These are phyloP conservation scores for Ectemnius continuus DNA, from an alignment of 2,888 invertebrate species.

Conservation along the genomic window DNA sequence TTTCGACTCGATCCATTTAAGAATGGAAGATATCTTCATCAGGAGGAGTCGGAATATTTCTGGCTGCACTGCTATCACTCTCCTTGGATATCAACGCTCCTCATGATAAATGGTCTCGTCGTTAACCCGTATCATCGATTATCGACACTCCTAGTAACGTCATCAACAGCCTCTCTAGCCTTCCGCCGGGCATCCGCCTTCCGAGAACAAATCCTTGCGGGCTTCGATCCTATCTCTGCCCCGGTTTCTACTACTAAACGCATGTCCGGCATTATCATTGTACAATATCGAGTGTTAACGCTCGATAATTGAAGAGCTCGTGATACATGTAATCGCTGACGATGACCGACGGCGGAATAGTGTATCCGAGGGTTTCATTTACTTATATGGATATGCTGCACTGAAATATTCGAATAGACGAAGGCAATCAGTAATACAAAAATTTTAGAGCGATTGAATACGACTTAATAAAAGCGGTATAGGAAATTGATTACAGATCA, in stretches of 20 bases:
- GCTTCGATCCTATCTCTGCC: slow-evolving; percentile 23
- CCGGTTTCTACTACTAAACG: slow-evolving; percentile 24
- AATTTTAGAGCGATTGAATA: too few species aligned
- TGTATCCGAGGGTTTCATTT: too few species aligned
- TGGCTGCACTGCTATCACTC: neutral
- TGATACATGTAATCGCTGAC: neutral
- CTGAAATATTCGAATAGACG: too few species aligned
- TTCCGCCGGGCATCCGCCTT: slow-evolving; percentile 13
- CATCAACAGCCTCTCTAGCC: slow-evolving; percentile 43
- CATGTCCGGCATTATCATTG: slow-evolving; percentile 31
- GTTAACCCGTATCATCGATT: slow-evolving; percentile 41
- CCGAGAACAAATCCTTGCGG: slow-evolving; percentile 18
- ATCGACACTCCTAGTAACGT: slow-evolving; percentile 44
- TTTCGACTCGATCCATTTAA: neutral
- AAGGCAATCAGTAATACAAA: too few species aligned
- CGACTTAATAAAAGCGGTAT: too few species aligned
- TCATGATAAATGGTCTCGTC: slow-evolving; percentile 24
- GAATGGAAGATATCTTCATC: too few species aligned
- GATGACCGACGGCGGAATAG: neutral
- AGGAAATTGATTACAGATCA: too few species aligned
- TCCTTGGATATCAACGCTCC: slow-evolving; percentile 18
- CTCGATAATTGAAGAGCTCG: slow-evolving; percentile 9
- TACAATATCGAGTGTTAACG: slow-evolving; percentile 15
- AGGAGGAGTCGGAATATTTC: too few species aligned
- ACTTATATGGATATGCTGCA: too few species aligned